Evolutionary conservation across 2,888 invertebrate genomes (phyloP).

Genomic region (Drosophila fulvimacula): DNA sequence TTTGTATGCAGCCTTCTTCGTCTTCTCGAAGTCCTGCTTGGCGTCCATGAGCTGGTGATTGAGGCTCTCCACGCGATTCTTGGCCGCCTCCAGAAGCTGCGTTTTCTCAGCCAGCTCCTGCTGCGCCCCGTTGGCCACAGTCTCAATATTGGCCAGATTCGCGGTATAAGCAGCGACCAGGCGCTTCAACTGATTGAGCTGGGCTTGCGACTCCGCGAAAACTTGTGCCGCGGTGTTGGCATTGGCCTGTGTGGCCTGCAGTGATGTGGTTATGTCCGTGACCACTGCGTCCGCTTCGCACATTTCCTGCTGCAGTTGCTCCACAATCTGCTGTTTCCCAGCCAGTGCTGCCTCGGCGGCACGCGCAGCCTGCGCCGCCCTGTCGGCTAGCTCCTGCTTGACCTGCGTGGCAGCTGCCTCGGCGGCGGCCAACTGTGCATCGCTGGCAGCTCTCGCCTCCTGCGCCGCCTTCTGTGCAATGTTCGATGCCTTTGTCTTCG

Average conservation of each 20-base stretch:
- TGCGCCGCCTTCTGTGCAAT: slow-evolving; percentile 91
- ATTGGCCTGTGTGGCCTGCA: slow-evolving; percentile 88
- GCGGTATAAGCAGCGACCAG: slow-evolving; percentile 86
- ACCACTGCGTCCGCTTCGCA: slow-evolving; percentile 88
- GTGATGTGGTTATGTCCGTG: slow-evolving; percentile 87
- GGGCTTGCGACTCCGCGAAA: slow-evolving; percentile 87
- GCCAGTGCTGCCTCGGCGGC: slow-evolving; percentile 90
- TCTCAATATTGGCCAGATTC: slow-evolving; percentile 87
- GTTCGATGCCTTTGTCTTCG: slow-evolving; percentile 86
- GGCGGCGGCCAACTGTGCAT: slow-evolving; percentile 90
- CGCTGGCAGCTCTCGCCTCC: slow-evolving; percentile 89
- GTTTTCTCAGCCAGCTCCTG: slow-evolving; percentile 88
- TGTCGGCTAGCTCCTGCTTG: slow-evolving; percentile 89
- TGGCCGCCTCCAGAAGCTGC: slow-evolving; percentile 89
- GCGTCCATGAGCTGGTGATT: slow-evolving; percentile 87
- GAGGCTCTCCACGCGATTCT: slow-evolving; percentile 88
- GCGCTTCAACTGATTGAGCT: slow-evolving; percentile 85
- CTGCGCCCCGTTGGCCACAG: slow-evolving; percentile 87
- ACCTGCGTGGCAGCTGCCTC: slow-evolving; percentile 90
- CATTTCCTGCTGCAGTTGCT: slow-evolving; percentile 89
- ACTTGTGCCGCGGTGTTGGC: slow-evolving; percentile 88
- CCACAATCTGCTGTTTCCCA: slow-evolving; percentile 89
- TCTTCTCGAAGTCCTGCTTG: slow-evolving; percentile 88
- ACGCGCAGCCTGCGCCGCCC: slow-evolving; percentile 89
- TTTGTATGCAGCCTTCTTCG: slow-evolving; percentile 89